Evolutionary conservation across 1,140 invertebrate species (phyloP), one percentile per base, ranked within the genome.

Genomic region (Acromyrmex echinatior): DNA sequence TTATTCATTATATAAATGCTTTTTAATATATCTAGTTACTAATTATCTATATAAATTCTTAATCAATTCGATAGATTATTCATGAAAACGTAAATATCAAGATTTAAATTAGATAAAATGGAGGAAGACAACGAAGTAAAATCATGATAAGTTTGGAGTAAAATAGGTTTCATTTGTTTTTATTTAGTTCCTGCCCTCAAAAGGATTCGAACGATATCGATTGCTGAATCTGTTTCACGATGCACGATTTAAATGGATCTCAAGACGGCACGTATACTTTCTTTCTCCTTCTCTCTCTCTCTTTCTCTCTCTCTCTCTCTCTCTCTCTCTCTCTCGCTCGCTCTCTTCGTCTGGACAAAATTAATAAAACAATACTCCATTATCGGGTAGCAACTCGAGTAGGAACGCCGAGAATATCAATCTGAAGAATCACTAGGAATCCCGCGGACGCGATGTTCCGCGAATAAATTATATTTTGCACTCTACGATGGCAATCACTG

Each of bases 391-490:
- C 87, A 81, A 78, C 87, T 92, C 58, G 65, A 86, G 82, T 71
- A 76, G 76, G 63, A 73, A 63, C 68, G 85, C 76, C 62, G 66
- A 74, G 94, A 94, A 94, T 94, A 94, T 93, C 92, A 94, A 94
- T 92, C 90, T 65, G 35, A 90, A 78, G 88, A 92, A 92, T 92
- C 89, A 74, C 71, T 62, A 90, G 87, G 70, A 92, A 88, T 63
- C 85, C 31, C 21, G 51, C 70, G 62, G 66, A 58, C 79, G 87
- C 88, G 77, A 81, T 88, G 91, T 89, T 80, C 86, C 77, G 68
- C 80, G 92, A 90, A 91, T 92, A 94, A 94, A 93, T 94, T 94
- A 94, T 92, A 93, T 91, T 92, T 94, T 93, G 92, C 92, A 90
- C 91, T 81, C 87, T 90, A 35, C 92, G 92, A 93, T 92, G 79